Percentiles rank a stretch among this genome's conserved stretches.
Evolutionary conservation across 2,113 vertebrate genomes (phyloP).

Genomic region (Eptatretus burgeri): DNA sequence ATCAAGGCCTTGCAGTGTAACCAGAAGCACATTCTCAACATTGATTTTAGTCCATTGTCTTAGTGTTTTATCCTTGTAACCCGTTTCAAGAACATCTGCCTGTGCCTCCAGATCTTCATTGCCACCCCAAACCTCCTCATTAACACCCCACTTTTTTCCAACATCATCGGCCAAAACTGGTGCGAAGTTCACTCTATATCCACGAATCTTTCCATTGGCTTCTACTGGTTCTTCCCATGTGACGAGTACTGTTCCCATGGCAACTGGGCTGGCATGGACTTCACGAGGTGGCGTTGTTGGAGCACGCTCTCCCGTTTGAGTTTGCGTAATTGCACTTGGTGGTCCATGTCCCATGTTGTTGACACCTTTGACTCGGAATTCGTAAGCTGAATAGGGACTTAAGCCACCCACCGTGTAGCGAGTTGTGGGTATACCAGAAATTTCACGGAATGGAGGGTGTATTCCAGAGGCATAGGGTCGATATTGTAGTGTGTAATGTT

Average conservation of each 20-base stretch:
- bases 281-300: conserved; percentile 63
- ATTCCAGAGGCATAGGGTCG: no score
- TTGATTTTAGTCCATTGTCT: conserved; percentile 63
- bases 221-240: conserved; percentile 92
- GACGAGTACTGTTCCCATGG: conserved; percentile 47
- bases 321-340: conserved; percentile 34
- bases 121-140: no score
- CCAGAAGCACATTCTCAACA: conserved; percentile 70
- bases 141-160: no score
- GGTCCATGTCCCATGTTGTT: conserved; percentile 76
- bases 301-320: conserved; percentile 62
- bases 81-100: conserved; percentile 52
- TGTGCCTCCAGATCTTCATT: no score
- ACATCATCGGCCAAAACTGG: no score
- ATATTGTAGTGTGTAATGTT: no score
- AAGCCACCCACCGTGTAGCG: conserved; percentile 89
- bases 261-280: conserved; percentile 70
- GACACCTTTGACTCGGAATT: conserved; percentile 53
- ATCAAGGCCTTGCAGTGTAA: conserved; percentile 57
- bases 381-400: conserved; percentile 70
- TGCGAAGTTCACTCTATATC: conserved; percentile 76
- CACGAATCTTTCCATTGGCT: conserved; percentile 76
- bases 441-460: conserved; percentile 39
- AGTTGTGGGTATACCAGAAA: conserved; percentile 72
- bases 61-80: conserved; percentile 18